Percentiles rank a stretch among this genome's conserved stretches.
Conservation (phyloP, 2,113 vertebrate species). For the Poeciliopsis prolifica region DNA sequence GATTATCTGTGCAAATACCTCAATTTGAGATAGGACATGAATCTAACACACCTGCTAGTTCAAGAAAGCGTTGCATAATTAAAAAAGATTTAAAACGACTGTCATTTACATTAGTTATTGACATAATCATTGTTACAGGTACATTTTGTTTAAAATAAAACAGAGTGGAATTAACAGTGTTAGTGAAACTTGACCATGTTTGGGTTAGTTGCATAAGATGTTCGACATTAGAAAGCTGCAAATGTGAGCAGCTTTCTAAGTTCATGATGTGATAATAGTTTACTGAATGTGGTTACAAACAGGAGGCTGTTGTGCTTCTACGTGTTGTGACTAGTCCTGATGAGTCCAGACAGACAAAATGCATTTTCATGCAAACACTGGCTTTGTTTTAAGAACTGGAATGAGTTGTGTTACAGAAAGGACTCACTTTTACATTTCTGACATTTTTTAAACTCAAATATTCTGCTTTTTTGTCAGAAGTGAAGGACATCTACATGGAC, state of each 20-base stretch:
- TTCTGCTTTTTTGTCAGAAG: constrained; percentile 8
- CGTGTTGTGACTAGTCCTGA: constrained; percentile 1
- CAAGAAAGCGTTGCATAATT: constrained; percentile 45
- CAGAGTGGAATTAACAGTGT: constrained; percentile 1
- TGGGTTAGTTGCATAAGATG: constrained; percentile 27
- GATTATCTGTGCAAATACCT: constrained; percentile 76
- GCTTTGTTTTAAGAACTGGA: background rate
- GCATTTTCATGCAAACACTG: constrained; percentile 24
- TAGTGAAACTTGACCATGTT: constrained; percentile 6
- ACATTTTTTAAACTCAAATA: constrained; percentile 14
- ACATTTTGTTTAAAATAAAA: constrained; percentile 26
- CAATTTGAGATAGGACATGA: constrained; percentile 69
- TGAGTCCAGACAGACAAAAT: constrained; percentile 13
- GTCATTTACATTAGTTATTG: constrained; percentile 20
- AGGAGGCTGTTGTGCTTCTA: constrained; percentile 32
- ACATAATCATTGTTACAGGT: constrained; percentile 15
- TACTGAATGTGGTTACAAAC: background rate
- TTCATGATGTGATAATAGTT: background rate
- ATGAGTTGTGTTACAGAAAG: constrained; percentile 5
- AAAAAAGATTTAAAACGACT: constrained; percentile 32
- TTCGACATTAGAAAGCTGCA: background rate
- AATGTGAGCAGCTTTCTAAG: background rate
- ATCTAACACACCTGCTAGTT: constrained; percentile 46
- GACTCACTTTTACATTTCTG: constrained; percentile 7
- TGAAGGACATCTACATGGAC: constrained; percentile 32